Evolutionary conservation across 2,797 vertebrate genomes (phyloP).

Genomic region (Lophius americanus): DNA sequence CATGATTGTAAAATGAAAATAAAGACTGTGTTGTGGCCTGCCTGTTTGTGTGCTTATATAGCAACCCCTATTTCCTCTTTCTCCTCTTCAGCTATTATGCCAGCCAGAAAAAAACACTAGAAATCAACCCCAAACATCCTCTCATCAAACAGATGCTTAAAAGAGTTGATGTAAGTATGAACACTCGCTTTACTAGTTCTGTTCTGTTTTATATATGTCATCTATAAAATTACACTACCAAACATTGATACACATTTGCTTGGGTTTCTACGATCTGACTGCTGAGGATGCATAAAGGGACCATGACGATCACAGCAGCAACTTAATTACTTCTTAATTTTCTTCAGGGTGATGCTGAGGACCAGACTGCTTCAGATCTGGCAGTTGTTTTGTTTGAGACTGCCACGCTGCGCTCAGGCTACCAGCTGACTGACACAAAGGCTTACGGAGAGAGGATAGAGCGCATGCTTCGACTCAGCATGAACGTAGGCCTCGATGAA

Average conservation of each 20-base stretch:
- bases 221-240: no score
- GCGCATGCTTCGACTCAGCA: conserved; percentile 96
- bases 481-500: conserved; percentile 90
- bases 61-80: neutral
- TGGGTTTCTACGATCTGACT: no score
- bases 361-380: conserved; percentile 92
- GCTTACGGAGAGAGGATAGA: conserved; percentile 95
- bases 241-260: neutral
- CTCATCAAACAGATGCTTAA: conserved; percentile 95
- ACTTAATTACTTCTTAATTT: neutral
- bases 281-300: neutral
- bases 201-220: no score
- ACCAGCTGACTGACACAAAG: conserved; percentile 94
- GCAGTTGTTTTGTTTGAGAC: conserved; percentile 96
- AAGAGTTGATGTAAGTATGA: conserved; percentile 84
- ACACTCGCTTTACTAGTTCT: neutral
- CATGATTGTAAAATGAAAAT: neutral
- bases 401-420: conserved; percentile 94
- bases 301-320: neutral
- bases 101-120: conserved; percentile 98
- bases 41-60: neutral
- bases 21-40: neutral
- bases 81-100: conserved; percentile 89
- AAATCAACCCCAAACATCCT: conserved; percentile 97
- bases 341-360: conserved; percentile 87